These are phyloP conservation scores for Arvicola amphibius DNA, from an alignment of 2,797 vertebrate genomes.

Conservation along the genomic window DNA sequence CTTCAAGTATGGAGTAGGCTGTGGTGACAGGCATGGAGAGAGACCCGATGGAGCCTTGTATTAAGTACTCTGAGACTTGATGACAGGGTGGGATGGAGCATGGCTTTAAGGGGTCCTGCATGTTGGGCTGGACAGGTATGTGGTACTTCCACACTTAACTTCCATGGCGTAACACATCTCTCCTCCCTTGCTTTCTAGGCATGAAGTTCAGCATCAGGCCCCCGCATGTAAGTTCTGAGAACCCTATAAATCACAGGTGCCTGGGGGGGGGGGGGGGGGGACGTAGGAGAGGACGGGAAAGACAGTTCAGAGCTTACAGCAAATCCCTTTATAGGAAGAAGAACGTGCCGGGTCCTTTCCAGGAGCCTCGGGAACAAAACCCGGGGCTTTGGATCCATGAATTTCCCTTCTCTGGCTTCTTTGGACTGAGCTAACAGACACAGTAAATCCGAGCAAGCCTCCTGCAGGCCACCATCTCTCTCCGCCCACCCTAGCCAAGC, in stretches of 20 bases:
- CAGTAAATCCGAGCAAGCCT: slow-evolving; percentile 54
- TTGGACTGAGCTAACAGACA: slow-evolving; percentile 64
- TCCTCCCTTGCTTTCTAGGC: slow-evolving; percentile 85
- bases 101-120: neutral
- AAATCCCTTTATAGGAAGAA: slow-evolving; percentile 62
- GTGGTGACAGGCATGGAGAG: neutral
- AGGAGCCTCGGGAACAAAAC: slow-evolving; percentile 44
- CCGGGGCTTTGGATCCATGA: slow-evolving; percentile 53
- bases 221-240: slow-evolving; percentile 86
- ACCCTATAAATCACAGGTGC: neutral
- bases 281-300: neutral
- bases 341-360: slow-evolving; percentile 39
- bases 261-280: too few relatives aligned
- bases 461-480: neutral
- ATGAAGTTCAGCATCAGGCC: slow-evolving; percentile 86
- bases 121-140: neutral
- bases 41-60: neutral
- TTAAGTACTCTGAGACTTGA: neutral
- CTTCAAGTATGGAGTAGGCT: neutral
- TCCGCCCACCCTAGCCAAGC: accelerated
- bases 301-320: neutral
- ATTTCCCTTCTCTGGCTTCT: slow-evolving; percentile 65
- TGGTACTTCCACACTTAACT: neutral
- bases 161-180: slow-evolving; percentile 60
- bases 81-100: neutral